phyloP scores from a whole-genome alignment of 2,113 vertebrate species.

The Willisornis vidua region DNA sequence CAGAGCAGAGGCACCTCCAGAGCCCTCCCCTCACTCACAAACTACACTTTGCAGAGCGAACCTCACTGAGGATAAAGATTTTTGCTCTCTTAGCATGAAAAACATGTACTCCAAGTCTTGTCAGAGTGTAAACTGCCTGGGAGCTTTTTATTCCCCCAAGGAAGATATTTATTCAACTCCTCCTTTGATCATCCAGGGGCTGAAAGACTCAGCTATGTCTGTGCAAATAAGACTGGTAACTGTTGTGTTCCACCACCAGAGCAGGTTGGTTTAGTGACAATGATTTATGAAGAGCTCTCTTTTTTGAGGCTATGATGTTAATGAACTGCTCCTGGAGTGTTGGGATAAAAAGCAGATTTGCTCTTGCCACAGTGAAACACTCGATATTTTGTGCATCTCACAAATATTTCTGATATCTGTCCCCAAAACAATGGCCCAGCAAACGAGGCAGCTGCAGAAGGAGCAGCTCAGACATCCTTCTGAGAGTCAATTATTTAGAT shows the following conservation, averaged over 20 bases:
- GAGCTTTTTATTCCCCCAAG: not conserved
- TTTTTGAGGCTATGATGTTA: constrained; percentile 17
- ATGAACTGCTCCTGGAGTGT: constrained; percentile 27
- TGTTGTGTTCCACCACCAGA: not conserved
- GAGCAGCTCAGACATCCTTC: not conserved
- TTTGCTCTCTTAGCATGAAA: not conserved
- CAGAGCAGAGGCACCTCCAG: not conserved
- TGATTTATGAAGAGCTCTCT: constrained; percentile 18
- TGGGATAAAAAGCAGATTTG: constrained; percentile 37
- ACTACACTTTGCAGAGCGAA: fast-evolving
- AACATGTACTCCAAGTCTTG: not conserved
- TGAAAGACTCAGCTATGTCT: not conserved
- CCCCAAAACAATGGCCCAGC: constrained; percentile 25
- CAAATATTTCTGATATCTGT: not conserved
- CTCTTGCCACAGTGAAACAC: not conserved
- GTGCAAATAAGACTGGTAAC: not conserved
- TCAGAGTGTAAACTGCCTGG: not conserved
- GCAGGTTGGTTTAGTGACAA: not conserved
- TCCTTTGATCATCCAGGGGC: not conserved
- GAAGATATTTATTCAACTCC: not conserved
- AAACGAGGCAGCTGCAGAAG: constrained; percentile 9
- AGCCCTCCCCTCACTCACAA: not conserved
- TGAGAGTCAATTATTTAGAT: constrained; percentile 37
- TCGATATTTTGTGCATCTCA: constrained; percentile 16
- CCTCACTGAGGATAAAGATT: not conserved